Base-by-base conservation (phyloP, 2,113 vertebrate species). In the Chloropsis cyanopogon region DNA sequence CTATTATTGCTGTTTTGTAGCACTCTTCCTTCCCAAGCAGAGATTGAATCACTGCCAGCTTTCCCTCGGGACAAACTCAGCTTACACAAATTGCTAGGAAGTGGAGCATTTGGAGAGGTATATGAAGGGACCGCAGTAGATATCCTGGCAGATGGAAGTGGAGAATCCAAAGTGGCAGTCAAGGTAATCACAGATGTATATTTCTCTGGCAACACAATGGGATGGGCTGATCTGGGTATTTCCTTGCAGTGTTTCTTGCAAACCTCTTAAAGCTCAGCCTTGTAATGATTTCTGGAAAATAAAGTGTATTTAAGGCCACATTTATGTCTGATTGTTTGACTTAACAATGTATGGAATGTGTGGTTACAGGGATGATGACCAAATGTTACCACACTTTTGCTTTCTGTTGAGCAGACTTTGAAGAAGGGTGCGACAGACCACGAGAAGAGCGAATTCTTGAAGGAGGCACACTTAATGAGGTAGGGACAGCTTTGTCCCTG, bases 381-480 rank as follows among this genome's bases (percentile, higher is more conserved):
- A 39, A 79, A 70, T 77, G 2, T 56, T 31, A 7, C 89, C 56
- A 69, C 33, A 70, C 52, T 96, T 95, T 23, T 85, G 68, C 65
- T 79, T 96, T 95, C 37, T 94, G 26, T 95, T 95, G 68, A 87
- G 37, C 35, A 98, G 98, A 98, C 98, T 63, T 94, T 98, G 83
- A 98, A 97, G 92, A 98, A 96, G 68, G 98, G 97, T 37, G 98
- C 97, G 0, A 98, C 97, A 44, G 97, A 98, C 68, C 94, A 97
- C 0, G 98, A 98, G 94, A 98, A 98, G 96, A 93, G 84, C 5
- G 98, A 98, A 81, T 98, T 98, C 95, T 82, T 98, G 86, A 98
- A 98, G 93, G 98, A 98, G 85, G 98, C 98, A 50, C 97, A 98
- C 89, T 73, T 98, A 57, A 98, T 98, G 98, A 98, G 98, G 98